Base-by-base conservation (phyloP, 2,113 vertebrate genomes). In the Ochotona curzoniae region DNA sequence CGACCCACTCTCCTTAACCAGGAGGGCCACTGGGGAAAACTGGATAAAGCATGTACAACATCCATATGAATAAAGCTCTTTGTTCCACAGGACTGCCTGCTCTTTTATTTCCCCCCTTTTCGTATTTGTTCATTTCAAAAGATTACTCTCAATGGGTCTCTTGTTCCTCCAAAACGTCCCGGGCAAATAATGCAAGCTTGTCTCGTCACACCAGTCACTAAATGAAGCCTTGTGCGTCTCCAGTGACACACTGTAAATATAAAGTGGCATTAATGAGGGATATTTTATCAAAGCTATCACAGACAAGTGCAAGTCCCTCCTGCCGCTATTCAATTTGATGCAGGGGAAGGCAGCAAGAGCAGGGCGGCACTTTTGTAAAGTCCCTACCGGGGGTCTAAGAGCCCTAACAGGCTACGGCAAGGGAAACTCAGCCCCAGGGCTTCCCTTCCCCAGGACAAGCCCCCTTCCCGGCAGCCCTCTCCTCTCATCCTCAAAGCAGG, bases 51-150 rank as follows among this genome's bases (percentile, higher is more conserved):
- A 73, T 83, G 97, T 83, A 95, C 94, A 70, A 94, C 94, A 32
- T 80, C 93, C 86, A 96, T 66, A 83, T 98, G 98, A 98, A 98
- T 98, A 96, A 97, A 96, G 97, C 97, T 97, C 98, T 98, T 98
- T 98, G 98, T 98, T 97, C 96, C 60, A 35, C 88, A 85, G 96
- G 67, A 96, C 98, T 90, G 97, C 97, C 97, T 67, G 97, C 96
- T 95, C 97, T 97, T 96, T 80, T 93, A 93, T 97, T 89, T 95
- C 96, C 94, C 97, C 95, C 96, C 93, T 95, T 94, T 84, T 91
- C 93, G 91, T 92, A 96, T 94, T 71, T 97, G 97, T 81, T 67
- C 96, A 93, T 97, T 97, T 95, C 97, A 97, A 95, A 97, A 95
- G 97, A 95, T 93, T 80, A 67, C 97, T 98, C 98, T 98, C 98